These are phyloP conservation scores for Lutra lutra DNA, from an alignment of 2,797 vertebrate genomes.

Conservation along the genomic window DNA sequence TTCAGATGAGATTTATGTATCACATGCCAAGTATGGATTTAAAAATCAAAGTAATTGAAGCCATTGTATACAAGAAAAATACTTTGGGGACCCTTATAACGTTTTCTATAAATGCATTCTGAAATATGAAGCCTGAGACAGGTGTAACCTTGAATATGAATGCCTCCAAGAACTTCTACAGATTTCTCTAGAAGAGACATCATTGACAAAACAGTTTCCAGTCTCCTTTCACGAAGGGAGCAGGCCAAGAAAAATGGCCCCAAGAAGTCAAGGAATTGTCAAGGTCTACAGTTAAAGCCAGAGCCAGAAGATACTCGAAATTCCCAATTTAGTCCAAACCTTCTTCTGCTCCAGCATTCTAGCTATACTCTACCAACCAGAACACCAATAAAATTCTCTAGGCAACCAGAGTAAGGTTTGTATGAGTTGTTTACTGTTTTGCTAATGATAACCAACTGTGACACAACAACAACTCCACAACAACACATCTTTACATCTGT, in stretches of 20 bases:
- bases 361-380: background rate
- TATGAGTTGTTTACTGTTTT: background rate
- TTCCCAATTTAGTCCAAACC: background rate
- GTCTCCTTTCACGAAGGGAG: background rate
- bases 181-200: background rate
- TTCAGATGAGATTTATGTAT: conserved; percentile 51
- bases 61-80: conserved; percentile 3
- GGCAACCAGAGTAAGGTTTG: background rate
- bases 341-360: background rate
- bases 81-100: background rate
- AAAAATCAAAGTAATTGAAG: conserved; percentile 21
- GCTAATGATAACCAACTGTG: background rate
- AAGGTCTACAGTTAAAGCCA: background rate
- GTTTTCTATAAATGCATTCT: conserved; percentile 26
- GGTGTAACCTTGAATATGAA: background rate
- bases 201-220: background rate
- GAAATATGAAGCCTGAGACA: background rate
- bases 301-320: background rate
- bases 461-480: background rate
- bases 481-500: background rate
- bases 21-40: conserved; percentile 13
- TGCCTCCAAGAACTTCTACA: background rate
- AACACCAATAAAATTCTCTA: background rate
- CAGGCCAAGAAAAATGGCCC: background rate
- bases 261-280: background rate